Base-by-base conservation (phyloP, 2,113 vertebrate species). In the Nesospiza acunhae region DNA sequence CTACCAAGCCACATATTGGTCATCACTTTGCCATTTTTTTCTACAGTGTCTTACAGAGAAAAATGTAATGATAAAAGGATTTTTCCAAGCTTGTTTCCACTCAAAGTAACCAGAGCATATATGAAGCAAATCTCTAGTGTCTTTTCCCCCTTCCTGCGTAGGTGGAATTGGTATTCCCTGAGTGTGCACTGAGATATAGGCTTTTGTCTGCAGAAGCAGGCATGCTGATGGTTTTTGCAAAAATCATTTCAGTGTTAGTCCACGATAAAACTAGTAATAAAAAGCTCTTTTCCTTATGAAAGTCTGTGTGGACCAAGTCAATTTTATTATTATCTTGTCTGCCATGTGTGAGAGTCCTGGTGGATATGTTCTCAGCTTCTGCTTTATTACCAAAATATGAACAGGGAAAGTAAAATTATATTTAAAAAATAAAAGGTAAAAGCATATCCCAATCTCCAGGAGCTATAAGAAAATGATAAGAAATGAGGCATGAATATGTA, bases 391-490 rank as follows among this genome's bases (percentile, higher is more conserved):
- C 55, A 63, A 92, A 95, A 52, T 24, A 18, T 59, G 83, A 94
- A 26, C 56, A 56, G 33, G 53, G 35, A 74, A 77, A 49, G 59
- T 81, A 88, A 96, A 96, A 83, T 11, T 66, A n/a, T 15, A 7
- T 16, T 26, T 26, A 47, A 81, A 81, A 94, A 64, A 39, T 62
- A 74, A 59, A 96, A 95, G 58, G 39, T 62, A 93, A 70, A 53
- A 85, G 19, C 41, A 74, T 92, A 93, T 84, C 35, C 9, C 44
- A 52, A 3, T 75, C 81, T 95, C 28, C 55, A 84, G 30, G 39
- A 94, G 58, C 50, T 75, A 22, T 91, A 76, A 92, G 63, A 87
- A 97, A 88, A 87, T 73, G 30, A 42, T 78, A 92, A 91, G 73
- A 89, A 86, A 18, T 31, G 53, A 49, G 30, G 15, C 33, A 49